These are phyloP conservation scores for Onychomys torridus DNA, from an alignment of 2,797 vertebrate species.

Conservation along the genomic window DNA sequence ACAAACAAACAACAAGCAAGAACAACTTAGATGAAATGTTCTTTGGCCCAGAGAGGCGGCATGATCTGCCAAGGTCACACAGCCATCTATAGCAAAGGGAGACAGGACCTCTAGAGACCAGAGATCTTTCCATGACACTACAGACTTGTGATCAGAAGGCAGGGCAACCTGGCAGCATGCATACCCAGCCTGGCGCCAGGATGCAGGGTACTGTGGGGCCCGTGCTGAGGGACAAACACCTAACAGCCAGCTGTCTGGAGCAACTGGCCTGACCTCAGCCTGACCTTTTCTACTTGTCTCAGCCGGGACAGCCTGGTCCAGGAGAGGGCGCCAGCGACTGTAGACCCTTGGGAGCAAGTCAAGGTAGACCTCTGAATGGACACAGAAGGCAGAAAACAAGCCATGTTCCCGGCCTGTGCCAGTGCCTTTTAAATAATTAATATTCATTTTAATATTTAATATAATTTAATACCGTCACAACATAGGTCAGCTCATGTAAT, in stretches of 20 bases:
- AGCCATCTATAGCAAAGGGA: neutral
- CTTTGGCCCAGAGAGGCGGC: constrained; percentile 53
- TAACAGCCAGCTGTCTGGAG: constrained; percentile 59
- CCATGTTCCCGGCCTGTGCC: constrained; percentile 68
- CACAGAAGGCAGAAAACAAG: constrained; percentile 72
- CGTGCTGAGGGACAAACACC: constrained; percentile 61
- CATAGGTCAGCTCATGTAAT: constrained; percentile 67
- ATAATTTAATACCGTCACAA: constrained; percentile 75
- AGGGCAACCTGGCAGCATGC: constrained; percentile 61
- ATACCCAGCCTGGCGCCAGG: constrained; percentile 4
- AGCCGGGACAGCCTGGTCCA: constrained; percentile 6
- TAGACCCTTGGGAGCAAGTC: neutral
- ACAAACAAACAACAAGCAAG: neutral
- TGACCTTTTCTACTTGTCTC: neutral
- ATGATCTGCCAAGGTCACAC: constrained; percentile 59
- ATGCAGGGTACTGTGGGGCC: neutral
- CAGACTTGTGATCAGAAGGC: constrained; percentile 68
- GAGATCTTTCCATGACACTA: constrained; percentile 81
- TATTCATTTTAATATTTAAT: constrained; percentile 82
- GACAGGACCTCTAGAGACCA: neutral
- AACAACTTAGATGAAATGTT: neutral
- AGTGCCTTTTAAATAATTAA: constrained; percentile 87
- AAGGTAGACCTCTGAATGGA: neutral
- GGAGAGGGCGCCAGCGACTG: constrained; percentile 73
- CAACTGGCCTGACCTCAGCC: neutral